Percentiles rank a stretch among this genome's conserved stretches.
Conservation (phyloP, 2,888 invertebrate species). For the Chirona hameri region DNA sequence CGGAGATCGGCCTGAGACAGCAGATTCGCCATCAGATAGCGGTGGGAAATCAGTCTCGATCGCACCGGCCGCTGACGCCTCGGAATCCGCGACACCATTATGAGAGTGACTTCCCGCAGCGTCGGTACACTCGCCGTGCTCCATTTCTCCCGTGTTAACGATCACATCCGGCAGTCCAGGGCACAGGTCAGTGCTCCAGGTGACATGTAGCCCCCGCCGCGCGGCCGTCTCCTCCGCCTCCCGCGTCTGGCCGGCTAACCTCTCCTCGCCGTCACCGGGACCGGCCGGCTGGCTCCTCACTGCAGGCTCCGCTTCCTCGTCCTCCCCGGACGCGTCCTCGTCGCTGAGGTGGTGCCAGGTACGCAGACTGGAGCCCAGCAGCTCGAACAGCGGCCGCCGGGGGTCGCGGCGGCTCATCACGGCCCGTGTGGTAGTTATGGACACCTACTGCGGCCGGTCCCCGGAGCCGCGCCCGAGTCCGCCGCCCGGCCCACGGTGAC, state of each 20-base stretch:
- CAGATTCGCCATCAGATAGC: no score
- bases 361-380: not conserved
- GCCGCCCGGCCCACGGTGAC: not conserved
- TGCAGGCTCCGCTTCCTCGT: not conserved
- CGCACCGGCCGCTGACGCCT: no score
- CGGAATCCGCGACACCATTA: no score
- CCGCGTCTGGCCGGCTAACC: not conserved
- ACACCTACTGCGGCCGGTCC: not conserved
- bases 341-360: not conserved
- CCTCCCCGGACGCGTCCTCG: not conserved
- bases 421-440: not conserved
- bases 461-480: not conserved
- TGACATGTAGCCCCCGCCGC: not conserved
- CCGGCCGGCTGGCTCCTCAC: not conserved
- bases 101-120: no score
- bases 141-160: not conserved
- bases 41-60: no score
- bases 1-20: no score
- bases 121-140: not conserved
- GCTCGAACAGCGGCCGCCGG: slow-evolving; percentile 2
- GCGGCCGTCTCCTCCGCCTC: not conserved
- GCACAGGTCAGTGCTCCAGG: not conserved
- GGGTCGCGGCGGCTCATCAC: not conserved
- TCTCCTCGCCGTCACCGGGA: not conserved
- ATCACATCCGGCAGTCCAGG: not conserved